A percentile compares a stretch with the other conserved stretches of the same genome.
These are phyloP conservation scores for Ladona fulva DNA, from an alignment of 1,140 invertebrate genomes.

Conservation along the genomic window DNA sequence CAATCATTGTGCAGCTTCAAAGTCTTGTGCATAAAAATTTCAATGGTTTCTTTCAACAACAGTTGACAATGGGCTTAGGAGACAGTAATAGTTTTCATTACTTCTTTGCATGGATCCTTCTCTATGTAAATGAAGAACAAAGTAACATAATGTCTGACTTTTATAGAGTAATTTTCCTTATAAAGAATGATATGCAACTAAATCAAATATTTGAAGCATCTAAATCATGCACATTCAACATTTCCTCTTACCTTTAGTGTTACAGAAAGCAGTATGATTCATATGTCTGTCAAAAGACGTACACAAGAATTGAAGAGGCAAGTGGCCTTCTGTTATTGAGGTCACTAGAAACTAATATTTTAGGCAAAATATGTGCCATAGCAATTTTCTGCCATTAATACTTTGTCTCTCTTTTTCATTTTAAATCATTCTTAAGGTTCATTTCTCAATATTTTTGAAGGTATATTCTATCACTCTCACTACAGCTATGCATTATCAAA, in stretches of 20 bases:
- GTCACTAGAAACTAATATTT: not conserved
- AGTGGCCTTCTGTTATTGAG: not conserved
- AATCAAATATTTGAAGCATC: not conserved
- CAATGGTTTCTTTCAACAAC: not conserved
- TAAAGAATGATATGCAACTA: not conserved
- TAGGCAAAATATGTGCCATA: not conserved
- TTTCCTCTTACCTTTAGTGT: not conserved
- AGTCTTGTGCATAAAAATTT: not conserved
- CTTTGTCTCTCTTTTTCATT: not conserved
- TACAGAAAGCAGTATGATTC: no score
- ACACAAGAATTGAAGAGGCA: not conserved
- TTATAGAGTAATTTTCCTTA: not conserved
- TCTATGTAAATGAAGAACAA: not conserved
- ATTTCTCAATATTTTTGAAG: not conserved
- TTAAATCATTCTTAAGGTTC: not conserved
- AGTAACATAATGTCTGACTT: not conserved
- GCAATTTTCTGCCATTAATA: not conserved
- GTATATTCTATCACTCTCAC: not conserved
- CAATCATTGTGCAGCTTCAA: not conserved
- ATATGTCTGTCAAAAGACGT: no score
- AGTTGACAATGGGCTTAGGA: not conserved
- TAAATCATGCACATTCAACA: not conserved
- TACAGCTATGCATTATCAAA: slow-evolving; percentile 2
- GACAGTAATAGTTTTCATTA: not conserved
- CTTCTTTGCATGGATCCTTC: not conserved